Conservation (phyloP, 2,888 invertebrate species). For the Standfussiana lucernea region DNA sequence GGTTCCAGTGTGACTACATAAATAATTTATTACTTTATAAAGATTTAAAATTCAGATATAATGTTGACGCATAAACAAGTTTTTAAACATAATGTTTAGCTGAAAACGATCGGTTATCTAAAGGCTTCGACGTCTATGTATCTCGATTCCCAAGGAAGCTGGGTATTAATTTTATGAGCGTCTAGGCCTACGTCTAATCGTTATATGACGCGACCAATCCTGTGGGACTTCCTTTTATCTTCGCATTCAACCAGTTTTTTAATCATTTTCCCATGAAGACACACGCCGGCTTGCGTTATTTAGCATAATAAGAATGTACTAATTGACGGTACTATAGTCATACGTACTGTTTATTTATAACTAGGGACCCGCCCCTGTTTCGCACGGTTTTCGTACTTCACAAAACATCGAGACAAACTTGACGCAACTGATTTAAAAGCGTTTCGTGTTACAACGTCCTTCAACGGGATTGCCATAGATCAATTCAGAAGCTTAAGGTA, state of each 20-base stretch:
- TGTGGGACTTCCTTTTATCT: slow-evolving; percentile 63
- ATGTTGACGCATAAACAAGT: slow-evolving; percentile 24
- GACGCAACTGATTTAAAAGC: background rate
- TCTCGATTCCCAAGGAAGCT: slow-evolving; percentile 61
- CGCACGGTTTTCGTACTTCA: background rate
- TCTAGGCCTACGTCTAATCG: slow-evolving; percentile 56
- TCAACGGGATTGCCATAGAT: background rate
- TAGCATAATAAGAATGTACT: slow-evolving; percentile 38
- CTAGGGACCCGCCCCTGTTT: background rate
- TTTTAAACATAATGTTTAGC: slow-evolving; percentile 17
- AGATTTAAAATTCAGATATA: slow-evolving; percentile 6
- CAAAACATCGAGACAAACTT: background rate
- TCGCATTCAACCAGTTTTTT: slow-evolving; percentile 51
- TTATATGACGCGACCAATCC: slow-evolving; percentile 55
- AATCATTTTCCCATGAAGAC: slow-evolving; percentile 63
- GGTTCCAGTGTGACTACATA: background rate
- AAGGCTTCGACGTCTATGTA: slow-evolving; percentile 23
- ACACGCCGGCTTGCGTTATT: slow-evolving; percentile 32
- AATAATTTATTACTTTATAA: slow-evolving; percentile 6
- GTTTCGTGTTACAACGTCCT: background rate
- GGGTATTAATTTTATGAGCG: slow-evolving; percentile 61
- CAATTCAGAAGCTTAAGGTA: background rate
- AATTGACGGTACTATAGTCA: slow-evolving; percentile 15
- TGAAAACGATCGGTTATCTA: slow-evolving; percentile 10
- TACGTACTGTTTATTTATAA: background rate